A percentile compares a stretch with the other conserved stretches of the same genome.
Conservation (phyloP, 2,888 invertebrate genomes). For the Osmoderma eremita region DNA sequence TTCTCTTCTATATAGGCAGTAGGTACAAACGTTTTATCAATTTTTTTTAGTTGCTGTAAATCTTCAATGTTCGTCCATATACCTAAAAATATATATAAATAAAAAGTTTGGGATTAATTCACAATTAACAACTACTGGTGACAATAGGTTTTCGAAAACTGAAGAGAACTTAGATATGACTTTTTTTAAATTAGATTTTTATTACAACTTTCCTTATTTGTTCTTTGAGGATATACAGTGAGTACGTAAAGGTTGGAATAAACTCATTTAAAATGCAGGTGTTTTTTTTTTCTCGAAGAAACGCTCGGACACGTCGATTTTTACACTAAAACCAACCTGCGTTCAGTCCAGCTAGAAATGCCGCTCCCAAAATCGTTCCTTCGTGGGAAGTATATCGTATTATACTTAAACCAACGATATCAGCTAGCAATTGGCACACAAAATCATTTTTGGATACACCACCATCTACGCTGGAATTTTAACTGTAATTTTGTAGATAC, state of each 20-base stretch:
- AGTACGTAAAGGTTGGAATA: too few relatives aligned
- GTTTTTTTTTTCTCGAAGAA: too few relatives aligned
- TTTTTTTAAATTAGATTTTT: too few relatives aligned
- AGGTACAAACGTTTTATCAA: constrained; percentile 72
- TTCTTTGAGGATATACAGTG: too few relatives aligned
- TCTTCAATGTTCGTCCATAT: constrained; percentile 79
- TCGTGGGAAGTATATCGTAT: constrained; percentile 80
- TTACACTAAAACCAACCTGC: constrained; percentile 68
- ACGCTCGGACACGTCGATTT: too few relatives aligned
- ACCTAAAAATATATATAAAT: constrained; percentile 63
- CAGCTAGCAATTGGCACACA: constrained; percentile 86
- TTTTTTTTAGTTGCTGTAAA: constrained; percentile 68
- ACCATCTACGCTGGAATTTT: constrained; percentile 82
- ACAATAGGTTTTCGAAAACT: background rate
- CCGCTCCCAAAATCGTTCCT: constrained; percentile 87
- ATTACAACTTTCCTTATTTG: too few relatives aligned
- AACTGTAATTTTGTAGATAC: background rate
- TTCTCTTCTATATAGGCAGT: constrained; percentile 53
- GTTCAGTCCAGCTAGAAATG: constrained; percentile 84
- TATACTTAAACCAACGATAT: constrained; percentile 79
- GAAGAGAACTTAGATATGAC: too few relatives aligned
- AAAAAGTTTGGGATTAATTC: background rate
- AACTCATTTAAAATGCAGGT: too few relatives aligned
- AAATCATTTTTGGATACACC: constrained; percentile 97
- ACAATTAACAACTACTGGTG: background rate